Evolutionary conservation across 2,888 invertebrate species (phyloP), one percentile per base, ranked within the genome.

Genomic region (Hypercompe scribonia): DNA sequence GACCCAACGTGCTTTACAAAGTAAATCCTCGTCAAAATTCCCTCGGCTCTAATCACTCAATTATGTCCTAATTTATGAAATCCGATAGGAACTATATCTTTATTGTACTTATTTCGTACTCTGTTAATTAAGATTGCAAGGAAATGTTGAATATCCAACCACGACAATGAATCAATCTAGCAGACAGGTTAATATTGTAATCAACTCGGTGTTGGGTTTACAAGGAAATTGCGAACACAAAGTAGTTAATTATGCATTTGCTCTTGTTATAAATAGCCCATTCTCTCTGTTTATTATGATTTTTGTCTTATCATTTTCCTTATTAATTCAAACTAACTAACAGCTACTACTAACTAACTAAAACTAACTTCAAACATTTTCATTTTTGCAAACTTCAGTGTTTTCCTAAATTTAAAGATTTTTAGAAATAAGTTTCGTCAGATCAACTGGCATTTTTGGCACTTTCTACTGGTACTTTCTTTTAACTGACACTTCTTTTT

Each of bases 111-210:
- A 36, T n/a, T 34, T 65, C 36, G 33, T 65, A 11, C 64, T 65
- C 64, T 65, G 4, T 66, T 66, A 66, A 66, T 66, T 66, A 66
- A 66, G 42, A 66, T 66, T 4, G 42, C 18, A 66, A 36, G 65
- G 39, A 66, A 66, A 66, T 42, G 65, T 66, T 39, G 39, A 39
- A 66, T 42, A 31, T 66, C 39, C 28, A 42, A 66, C 5, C 42
- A 39, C n/a, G 28, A 66, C 39, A 66, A 66, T 66, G 42, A 66
- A 66, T 66, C 65, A 66, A 42, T 66, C 42, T 42, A 18, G 28
- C 39, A 11, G 65, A 42, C 65, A 66, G 65, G 28, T 66, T 66
- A 66, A 66, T 66, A 42, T 66, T 66, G 42, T 66, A 66, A 66
- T 66, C 65, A 66, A 42, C 65, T 66, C 21, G 10, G 39, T 66